A percentile compares a stretch with the other conserved stretches of the same genome.
phyloP scores from a whole-genome alignment of 2,113 vertebrate genomes.

The Eretmochelys imbricata region DNA sequence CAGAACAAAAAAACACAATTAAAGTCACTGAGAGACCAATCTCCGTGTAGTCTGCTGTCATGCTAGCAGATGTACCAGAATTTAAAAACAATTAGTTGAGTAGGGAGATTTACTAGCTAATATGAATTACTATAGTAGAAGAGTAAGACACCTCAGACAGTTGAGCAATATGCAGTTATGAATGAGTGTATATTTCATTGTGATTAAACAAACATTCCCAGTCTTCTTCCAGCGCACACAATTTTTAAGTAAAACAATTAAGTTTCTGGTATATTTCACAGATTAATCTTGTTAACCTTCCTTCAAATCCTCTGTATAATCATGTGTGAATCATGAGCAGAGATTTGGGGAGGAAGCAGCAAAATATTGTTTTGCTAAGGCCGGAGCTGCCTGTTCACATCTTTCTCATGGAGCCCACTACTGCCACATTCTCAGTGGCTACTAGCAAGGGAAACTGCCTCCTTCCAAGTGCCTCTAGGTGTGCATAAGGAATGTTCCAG shows the following conservation, averaged over 20 bases:
- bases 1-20: conserved; percentile 49
- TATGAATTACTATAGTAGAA: neutral
- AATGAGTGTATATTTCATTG: neutral
- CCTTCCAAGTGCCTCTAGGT: neutral
- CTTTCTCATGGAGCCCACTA: neutral
- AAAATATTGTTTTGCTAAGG: neutral
- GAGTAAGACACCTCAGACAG: neutral
- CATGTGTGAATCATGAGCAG: neutral
- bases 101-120: conserved; percentile 17
- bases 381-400: neutral
- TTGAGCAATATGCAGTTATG: neutral
- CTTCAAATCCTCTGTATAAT: neutral
- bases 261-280: neutral
- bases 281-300: neutral
- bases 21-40: conserved; percentile 22
- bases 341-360: neutral
- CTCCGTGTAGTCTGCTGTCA: conserved; percentile 34
- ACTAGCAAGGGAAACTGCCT: neutral
- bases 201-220: neutral
- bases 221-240: neutral
- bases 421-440: neutral
- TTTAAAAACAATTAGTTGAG: conserved; percentile 41
- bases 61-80: conserved; percentile 37
- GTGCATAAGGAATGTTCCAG: neutral
- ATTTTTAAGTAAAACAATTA: neutral